These are phyloP conservation scores for Fistularia tabacaria DNA, from an alignment of 2,797 vertebrate species.

Conservation along the genomic window DNA sequence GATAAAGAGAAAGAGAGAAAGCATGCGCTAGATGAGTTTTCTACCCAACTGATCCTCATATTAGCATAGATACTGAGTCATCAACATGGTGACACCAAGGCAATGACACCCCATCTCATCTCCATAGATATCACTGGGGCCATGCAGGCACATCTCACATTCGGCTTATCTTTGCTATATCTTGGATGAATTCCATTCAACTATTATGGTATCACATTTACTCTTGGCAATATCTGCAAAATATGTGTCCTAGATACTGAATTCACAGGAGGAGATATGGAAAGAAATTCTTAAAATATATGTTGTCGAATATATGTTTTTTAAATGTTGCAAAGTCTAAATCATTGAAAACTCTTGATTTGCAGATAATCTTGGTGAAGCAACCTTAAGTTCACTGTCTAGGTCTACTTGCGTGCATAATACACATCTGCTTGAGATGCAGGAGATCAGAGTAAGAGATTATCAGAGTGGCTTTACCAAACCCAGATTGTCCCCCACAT, in stretches of 20 bases:
- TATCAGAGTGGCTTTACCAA: slow-evolving; percentile 46
- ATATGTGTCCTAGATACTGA: too few species aligned
- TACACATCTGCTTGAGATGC: slow-evolving; percentile 31
- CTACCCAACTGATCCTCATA: slow-evolving; percentile 61
- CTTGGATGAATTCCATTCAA: slow-evolving; percentile 50
- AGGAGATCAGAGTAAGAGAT: slow-evolving; percentile 43
- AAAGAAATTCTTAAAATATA: too few species aligned
- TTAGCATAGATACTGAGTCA: slow-evolving; percentile 78
- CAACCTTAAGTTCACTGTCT: slow-evolving; percentile 17
- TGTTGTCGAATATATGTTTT: slow-evolving; percentile 12
- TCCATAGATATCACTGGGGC: slow-evolving; percentile 72
- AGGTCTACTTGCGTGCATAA: slow-evolving; percentile 16
- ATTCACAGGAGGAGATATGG: too few species aligned
- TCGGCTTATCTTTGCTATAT: slow-evolving; percentile 59
- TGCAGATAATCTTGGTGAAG: slow-evolving; percentile 12
- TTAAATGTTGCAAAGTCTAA: neutral
- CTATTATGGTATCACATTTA: slow-evolving; percentile 52
- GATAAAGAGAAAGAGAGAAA: slow-evolving; percentile 67
- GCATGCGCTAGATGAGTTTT: slow-evolving; percentile 58
- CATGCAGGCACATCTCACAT: slow-evolving; percentile 50
- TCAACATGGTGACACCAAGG: slow-evolving; percentile 61
- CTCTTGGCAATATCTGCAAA: slow-evolving; percentile 18
- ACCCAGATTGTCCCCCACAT: slow-evolving; percentile 29
- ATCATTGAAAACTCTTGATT: neutral
- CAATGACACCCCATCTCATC: slow-evolving; percentile 60